Evolutionary conservation across 2,797 vertebrate genomes (phyloP).

Genomic region (Dromococcyx pavoninus): DNA sequence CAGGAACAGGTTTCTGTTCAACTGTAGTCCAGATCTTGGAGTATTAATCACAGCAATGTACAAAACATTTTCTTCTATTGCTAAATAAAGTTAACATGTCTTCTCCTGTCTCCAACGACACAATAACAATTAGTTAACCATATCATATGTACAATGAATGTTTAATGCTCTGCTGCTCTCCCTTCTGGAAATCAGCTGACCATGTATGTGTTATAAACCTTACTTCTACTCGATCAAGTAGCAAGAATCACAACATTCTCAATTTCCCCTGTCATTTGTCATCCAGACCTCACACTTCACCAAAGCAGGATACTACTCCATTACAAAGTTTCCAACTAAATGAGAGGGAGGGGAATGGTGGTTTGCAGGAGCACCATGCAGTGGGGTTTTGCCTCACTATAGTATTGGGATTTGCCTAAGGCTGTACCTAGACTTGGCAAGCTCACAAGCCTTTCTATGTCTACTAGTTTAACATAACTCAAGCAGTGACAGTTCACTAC

Average conservation of each 20-base stretch:
- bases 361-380: fast-evolving
- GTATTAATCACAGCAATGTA: neutral
- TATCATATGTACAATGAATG: neutral
- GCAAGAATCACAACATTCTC: neutral
- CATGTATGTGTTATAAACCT: neutral
- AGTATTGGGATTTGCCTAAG: neutral
- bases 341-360: neutral
- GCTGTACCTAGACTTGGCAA: neutral
- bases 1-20: neutral
- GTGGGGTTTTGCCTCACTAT: neutral
- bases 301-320: neutral
- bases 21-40: neutral
- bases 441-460: neutral
- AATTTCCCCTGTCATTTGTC: neutral
- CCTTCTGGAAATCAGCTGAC: neutral
- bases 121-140: neutral
- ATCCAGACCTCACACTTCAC: neutral
- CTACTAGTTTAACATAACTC: neutral
- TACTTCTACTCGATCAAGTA: neutral
- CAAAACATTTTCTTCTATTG: neutral
- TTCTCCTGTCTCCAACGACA: neutral
- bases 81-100: neutral
- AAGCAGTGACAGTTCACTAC: neutral
- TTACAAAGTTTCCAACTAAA: neutral
- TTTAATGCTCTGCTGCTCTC: neutral